A percentile compares a stretch with the other conserved stretches of the same genome.
phyloP scores from a whole-genome alignment of 1,140 invertebrate species.

The Platorchestia sp. region DNA sequence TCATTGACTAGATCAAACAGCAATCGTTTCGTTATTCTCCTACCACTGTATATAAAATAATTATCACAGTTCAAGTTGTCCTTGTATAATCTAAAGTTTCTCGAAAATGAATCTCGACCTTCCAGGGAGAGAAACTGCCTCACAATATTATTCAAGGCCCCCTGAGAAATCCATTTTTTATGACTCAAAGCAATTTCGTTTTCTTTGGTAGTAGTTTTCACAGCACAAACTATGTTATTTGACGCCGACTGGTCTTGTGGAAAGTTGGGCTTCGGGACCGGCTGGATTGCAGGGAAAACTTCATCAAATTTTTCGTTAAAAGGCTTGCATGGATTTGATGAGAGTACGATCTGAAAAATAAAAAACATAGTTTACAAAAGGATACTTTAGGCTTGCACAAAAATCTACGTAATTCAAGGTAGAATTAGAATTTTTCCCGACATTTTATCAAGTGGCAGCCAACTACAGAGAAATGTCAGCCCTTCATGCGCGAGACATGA shows the following conservation, averaged over 20 bases:
- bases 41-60: conserved; percentile 21
- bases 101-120: conserved; percentile 8
- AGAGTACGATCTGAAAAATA: not conserved
- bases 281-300: not conserved
- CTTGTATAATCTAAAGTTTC: not conserved
- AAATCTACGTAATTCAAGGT: not conserved
- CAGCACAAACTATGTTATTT: not conserved
- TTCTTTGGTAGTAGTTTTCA: not conserved
- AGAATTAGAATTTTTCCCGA: not conserved
- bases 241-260: not conserved
- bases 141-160: not conserved
- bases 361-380: not conserved
- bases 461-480: not conserved
- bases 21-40: conserved; percentile 17
- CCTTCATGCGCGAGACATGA: too few relatives aligned
- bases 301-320: conserved; percentile 24
- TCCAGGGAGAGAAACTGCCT: not conserved
- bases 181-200: not conserved
- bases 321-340: not conserved
- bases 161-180: conserved; percentile 28
- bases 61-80: conserved; percentile 19
- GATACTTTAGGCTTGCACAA: not conserved
- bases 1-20: conserved; percentile 33
- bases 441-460: not conserved
- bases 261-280: not conserved